Percentiles rank a stretch among this genome's conserved stretches.
Conservation (phyloP, 1,140 invertebrate genomes). For the Lasaia peninsularis region DNA sequence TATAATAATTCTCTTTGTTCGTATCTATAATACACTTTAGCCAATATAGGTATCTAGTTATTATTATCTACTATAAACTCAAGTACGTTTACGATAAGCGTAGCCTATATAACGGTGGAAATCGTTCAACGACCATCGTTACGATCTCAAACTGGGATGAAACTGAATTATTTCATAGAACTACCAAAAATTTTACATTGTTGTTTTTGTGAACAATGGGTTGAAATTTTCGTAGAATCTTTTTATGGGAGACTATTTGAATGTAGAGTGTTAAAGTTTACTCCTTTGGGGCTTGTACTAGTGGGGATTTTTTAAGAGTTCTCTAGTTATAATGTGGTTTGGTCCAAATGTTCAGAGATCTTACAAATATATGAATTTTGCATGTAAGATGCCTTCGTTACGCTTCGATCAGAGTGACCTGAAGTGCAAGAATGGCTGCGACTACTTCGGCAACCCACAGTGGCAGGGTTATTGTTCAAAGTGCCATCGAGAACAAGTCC, state of each 20-base stretch:
- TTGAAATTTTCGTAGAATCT: conserved; percentile 37
- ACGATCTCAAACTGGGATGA: conserved; percentile 42
- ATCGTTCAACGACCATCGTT: conserved; percentile 57
- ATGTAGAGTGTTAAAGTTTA: conserved; percentile 44
- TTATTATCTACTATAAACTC: conserved; percentile 16
- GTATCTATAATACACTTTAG: background rate
- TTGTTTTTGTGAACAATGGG: conserved; percentile 42
- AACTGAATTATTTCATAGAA: conserved; percentile 29
- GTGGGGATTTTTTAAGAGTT: background rate
- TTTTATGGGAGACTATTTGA: conserved; percentile 46
- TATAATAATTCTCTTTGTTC: conserved; percentile 4
- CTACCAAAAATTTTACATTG: conserved; percentile 23
- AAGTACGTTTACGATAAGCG: conserved; percentile 51
- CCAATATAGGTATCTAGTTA: background rate
- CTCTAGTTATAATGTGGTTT: conserved; percentile 57
- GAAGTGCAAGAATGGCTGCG: conserved; percentile 96
- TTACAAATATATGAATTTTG: conserved; percentile 81
- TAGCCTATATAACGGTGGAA: conserved; percentile 63
- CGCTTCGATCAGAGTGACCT: conserved; percentile 91
- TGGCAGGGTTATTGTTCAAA: conserved; percentile 98
- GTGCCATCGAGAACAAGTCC: conserved; percentile 86
- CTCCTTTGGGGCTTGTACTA: conserved; percentile 19
- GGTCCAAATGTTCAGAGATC: conserved; percentile 71
- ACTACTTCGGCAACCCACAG: conserved; percentile 97
- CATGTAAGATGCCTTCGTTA: conserved; percentile 84